Evolutionary conservation across 2,888 invertebrate species (phyloP), one percentile per base, ranked within the genome.

Genomic region (Lymantria dispar): DNA sequence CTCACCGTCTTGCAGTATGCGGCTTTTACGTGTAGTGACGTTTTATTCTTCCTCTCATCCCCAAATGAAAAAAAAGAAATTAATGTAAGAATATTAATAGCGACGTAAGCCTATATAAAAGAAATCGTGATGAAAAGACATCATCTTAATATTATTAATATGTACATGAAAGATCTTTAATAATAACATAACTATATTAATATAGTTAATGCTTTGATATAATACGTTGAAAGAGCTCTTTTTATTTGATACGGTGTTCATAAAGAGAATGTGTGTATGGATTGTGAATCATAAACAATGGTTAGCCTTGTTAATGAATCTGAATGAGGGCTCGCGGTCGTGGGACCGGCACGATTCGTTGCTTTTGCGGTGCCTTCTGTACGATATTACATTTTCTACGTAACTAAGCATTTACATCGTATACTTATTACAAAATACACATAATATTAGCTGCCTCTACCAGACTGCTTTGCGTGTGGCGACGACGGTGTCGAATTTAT

Each of bases 221-320:
- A 22, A 41, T 14, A 31, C 52, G 54, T 38, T 15, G 12, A 51
- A 54, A 56, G 48, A 59, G 45, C 45, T 60, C 55, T 55, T 59
- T 29, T 61, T 52, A 53, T 58, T 56, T 52, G 60, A 56, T 55
- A 51, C 47, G 45, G 58, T 56, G 57, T 64, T 65, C 60, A 60
- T 67, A 58, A 61, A 56, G 59, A 62, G 68, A 69, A 64, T 63
- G 64, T 62, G 64, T 68, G 56, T 62, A 75, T 73, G 70, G 68
- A 76, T 77, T 70, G 68, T 64, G 68, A 68, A 68, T 68, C 69
- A 72, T 74, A 74, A 83, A 85, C 82, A 85, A 85, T 82, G 76
- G 77, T 70, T 75, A 74, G 77, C 87, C 88, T 89, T 85, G 87
- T 85, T 85, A 84, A 85, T 88, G 89, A 87, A 87, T 70, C 73